A percentile compares a stretch with the other conserved stretches of the same genome.
phyloP scores from a whole-genome alignment of 2,797 vertebrate species.

The Spheniscus humboldti region DNA sequence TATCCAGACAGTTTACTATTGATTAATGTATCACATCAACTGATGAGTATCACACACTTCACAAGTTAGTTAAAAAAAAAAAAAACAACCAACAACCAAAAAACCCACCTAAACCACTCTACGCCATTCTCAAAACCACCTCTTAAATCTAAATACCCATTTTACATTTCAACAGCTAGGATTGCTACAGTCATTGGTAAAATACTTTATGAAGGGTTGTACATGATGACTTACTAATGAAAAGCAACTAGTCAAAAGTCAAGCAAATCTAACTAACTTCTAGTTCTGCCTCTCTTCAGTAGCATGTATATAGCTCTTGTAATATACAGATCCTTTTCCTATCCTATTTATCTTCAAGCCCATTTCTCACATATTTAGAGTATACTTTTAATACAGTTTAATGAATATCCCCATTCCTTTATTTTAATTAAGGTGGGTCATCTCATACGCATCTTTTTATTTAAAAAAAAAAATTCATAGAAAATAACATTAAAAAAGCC shows the following conservation, averaged over 20 bases:
- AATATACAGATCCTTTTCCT: neutral
- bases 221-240: neutral
- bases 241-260: neutral
- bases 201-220: neutral
- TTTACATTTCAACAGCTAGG: neutral
- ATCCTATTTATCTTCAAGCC: neutral
- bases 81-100: neutral
- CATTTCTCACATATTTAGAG: neutral
- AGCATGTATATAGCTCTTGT: neutral
- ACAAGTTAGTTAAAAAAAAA: neutral
- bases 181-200: neutral
- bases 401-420: neutral
- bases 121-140: neutral
- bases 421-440: neutral
- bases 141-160: neutral
- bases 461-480: neutral
- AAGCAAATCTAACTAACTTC: neutral
- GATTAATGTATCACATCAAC: neutral
- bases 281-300: neutral
- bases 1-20: neutral
- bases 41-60: neutral
- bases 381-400: neutral
- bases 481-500: neutral
- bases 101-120: neutral
- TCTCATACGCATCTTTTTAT: rapidly evolving